phyloP scores from a whole-genome alignment of 2,888 invertebrate species.

The Dryocosmus kuriphilus region DNA sequence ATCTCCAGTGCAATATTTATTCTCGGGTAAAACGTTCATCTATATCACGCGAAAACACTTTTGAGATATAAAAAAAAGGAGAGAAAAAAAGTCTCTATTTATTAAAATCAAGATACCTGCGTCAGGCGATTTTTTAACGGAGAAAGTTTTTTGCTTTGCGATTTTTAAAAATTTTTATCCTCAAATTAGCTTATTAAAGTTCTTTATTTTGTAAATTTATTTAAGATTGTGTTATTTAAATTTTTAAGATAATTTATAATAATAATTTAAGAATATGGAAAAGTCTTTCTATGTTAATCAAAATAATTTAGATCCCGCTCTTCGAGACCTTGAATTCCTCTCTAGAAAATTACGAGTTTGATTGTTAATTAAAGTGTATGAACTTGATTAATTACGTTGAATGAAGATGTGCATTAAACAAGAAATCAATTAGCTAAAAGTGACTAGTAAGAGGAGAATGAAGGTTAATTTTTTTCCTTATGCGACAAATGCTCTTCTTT shows the following conservation, averaged over 20 bases:
- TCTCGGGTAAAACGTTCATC: background rate
- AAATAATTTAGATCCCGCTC: background rate
- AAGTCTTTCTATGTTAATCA: background rate
- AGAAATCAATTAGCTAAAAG: background rate
- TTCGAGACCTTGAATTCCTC: background rate
- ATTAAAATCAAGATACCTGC: slow-evolving; percentile 21
- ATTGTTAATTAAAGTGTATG: background rate
- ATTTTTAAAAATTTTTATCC: background rate
- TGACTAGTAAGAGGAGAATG: background rate
- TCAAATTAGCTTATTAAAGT: background rate
- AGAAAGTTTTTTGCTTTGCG: no score
- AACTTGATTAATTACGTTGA: background rate
- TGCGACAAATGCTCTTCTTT: background rate
- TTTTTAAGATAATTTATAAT: background rate
- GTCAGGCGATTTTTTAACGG: slow-evolving; percentile 4
- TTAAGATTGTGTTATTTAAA: background rate
- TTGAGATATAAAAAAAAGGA: background rate
- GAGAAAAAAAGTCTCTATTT: background rate
- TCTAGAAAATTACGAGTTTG: background rate
- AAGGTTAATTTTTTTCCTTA: slow-evolving; percentile 7
- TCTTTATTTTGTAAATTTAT: background rate
- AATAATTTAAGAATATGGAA: background rate
- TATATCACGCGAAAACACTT: background rate
- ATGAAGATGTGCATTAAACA: background rate
- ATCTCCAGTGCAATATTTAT: slow-evolving; percentile 12